Evolutionary conservation across 1,140 invertebrate species (phyloP).

Genomic region (Ericerus pela): DNA sequence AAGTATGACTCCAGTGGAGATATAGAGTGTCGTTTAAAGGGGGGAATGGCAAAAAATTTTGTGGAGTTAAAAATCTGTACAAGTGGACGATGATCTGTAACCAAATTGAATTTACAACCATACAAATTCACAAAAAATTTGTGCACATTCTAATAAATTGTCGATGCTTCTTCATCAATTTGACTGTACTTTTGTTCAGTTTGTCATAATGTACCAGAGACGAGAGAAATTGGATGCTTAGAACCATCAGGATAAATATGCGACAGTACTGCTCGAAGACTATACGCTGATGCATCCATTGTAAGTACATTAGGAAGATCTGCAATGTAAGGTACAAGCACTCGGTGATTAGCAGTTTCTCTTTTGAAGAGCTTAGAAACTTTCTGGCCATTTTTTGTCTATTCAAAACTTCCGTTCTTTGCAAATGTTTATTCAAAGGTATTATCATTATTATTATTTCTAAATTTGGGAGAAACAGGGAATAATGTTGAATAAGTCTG

Average conservation of each 20-base stretch:
- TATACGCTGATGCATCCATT: slow-evolving; percentile 7
- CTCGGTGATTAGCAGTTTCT: slow-evolving; percentile 18
- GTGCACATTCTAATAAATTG: too few species aligned
- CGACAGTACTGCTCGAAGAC: background rate
- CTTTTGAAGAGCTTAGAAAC: slow-evolving; percentile 26
- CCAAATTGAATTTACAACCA: too few species aligned
- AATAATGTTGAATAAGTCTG: slow-evolving; percentile 34
- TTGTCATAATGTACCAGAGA: slow-evolving; percentile 29
- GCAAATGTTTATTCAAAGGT: slow-evolving; percentile 27
- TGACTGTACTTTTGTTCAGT: slow-evolving; percentile 30
- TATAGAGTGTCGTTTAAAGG: too few species aligned
- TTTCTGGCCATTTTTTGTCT: slow-evolving; percentile 19
- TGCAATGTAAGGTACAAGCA: slow-evolving; percentile 29
- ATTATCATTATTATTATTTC: slow-evolving; percentile 24
- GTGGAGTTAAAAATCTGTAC: too few species aligned
- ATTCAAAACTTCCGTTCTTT: slow-evolving; percentile 18
- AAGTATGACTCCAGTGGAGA: too few species aligned
- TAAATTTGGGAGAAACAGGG: slow-evolving; percentile 31
- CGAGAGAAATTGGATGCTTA: slow-evolving; percentile 33
- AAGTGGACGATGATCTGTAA: too few species aligned
- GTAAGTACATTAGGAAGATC: slow-evolving; percentile 4
- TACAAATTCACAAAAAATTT: too few species aligned
- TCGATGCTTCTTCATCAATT: slow-evolving; percentile 37
- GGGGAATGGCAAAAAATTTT: too few species aligned
- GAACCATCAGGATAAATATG: slow-evolving; percentile 18